phyloP scores from a whole-genome alignment of 2,113 vertebrate species.

The Guaruba guarouba region DNA sequence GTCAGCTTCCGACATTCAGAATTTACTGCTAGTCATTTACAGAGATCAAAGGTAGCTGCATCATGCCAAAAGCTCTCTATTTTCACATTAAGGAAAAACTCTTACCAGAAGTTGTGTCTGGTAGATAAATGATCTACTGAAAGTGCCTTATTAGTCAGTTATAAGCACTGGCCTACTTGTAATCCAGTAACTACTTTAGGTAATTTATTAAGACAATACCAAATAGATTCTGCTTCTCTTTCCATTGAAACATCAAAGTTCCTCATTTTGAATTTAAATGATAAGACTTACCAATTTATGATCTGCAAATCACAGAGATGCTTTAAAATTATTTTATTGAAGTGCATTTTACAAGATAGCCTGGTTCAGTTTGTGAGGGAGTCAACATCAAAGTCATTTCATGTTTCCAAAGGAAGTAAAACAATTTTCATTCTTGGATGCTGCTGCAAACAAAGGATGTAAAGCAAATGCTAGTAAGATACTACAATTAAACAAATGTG shows the following conservation, averaged over 20 bases:
- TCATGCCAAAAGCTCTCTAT: background rate
- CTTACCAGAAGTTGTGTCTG: background rate
- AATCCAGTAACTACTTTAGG: background rate
- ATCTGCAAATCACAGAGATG: background rate
- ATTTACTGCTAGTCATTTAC: slow-evolving; percentile 28
- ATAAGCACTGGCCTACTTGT: background rate
- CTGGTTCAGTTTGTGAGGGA: background rate
- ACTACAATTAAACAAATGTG: background rate
- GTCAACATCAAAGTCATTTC: background rate
- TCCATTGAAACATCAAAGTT: background rate
- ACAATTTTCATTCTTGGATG: background rate
- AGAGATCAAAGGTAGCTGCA: slow-evolving; percentile 36
- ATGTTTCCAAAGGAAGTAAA: background rate
- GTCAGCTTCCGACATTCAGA: background rate
- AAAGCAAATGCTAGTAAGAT: slow-evolving; percentile 34
- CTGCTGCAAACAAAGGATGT: background rate
- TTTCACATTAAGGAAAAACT: background rate
- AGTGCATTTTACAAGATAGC: background rate
- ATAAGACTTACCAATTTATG: background rate
- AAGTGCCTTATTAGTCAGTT: background rate
- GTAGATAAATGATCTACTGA: background rate
- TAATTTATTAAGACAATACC: slow-evolving; percentile 40
- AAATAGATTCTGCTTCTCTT: slow-evolving; percentile 17
- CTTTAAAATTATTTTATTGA: background rate
- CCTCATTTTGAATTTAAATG: background rate